Conservation (phyloP, 2,797 vertebrate genomes). For the Mormyrus hasselquistii region DNA sequence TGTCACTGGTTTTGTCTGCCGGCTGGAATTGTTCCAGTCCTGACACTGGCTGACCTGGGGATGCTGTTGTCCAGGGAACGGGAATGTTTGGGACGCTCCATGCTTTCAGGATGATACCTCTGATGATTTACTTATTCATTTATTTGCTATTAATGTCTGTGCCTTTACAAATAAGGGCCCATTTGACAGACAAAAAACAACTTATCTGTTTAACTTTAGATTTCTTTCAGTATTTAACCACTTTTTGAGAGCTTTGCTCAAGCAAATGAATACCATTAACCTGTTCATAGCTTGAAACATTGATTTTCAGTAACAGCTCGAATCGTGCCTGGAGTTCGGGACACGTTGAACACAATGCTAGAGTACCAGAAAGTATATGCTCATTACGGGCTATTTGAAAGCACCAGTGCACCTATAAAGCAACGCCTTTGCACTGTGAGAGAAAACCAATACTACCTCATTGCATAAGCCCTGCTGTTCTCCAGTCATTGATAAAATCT, state of each 20-base stretch:
- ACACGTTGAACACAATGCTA: neutral
- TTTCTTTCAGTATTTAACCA: neutral
- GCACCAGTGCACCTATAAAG: neutral
- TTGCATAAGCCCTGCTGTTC: neutral
- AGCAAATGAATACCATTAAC: neutral
- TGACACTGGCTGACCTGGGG: conserved; percentile 42
- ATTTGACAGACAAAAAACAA: neutral
- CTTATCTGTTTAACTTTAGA: neutral
- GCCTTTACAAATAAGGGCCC: neutral
- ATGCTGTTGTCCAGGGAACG: conserved; percentile 55
- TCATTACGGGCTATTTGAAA: neutral
- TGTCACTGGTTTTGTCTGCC: conserved; percentile 44
- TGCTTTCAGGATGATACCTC: conserved; percentile 37
- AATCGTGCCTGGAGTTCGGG: neutral
- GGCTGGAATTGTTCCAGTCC: conserved; percentile 41
- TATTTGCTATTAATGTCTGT: conserved; percentile 18
- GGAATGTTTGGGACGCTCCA: conserved; percentile 48
- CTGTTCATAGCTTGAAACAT: neutral
- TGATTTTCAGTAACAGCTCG: neutral
- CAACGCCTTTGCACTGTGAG: neutral
- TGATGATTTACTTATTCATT: conserved; percentile 23
- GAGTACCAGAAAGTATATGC: neutral
- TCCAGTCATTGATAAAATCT: neutral
- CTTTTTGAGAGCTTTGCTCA: neutral
- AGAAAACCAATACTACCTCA: neutral